phyloP scores from a whole-genome alignment of 2,113 vertebrate genomes.

The Orientallactaga bullata region DNA sequence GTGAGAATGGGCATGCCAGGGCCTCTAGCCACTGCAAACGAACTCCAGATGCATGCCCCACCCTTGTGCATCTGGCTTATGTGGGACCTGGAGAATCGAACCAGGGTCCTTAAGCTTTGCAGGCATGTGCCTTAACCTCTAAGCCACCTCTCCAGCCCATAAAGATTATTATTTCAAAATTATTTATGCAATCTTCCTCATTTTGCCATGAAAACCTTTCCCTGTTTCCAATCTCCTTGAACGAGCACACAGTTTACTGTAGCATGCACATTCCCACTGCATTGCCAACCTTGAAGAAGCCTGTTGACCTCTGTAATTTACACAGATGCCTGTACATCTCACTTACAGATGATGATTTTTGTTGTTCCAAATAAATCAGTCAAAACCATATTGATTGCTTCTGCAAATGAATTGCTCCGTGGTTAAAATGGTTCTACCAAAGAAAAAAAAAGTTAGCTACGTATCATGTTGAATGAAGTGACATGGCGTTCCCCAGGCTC shows the following conservation, averaged over 20 bases:
- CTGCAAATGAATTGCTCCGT: not conserved
- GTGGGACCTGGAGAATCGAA: too few relatives aligned
- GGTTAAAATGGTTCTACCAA: not conserved
- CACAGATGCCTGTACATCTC: not conserved
- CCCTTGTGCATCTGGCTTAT: too few relatives aligned
- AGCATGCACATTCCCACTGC: not conserved
- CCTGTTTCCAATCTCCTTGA: not conserved
- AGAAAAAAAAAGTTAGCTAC: not conserved
- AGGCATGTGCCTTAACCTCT: too few relatives aligned
- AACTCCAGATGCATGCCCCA: too few relatives aligned
- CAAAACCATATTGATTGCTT: not conserved
- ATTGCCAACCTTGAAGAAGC: not conserved
- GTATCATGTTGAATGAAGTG: too few relatives aligned
- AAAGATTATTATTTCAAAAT: not conserved
- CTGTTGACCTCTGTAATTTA: not conserved
- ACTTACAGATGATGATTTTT: not conserved
- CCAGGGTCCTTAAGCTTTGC: too few relatives aligned
- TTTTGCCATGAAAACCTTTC: not conserved
- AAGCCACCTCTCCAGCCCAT: too few relatives aligned
- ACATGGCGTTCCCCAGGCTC: not conserved
- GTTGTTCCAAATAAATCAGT: not conserved
- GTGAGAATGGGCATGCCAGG: too few relatives aligned
- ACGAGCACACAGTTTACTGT: not conserved
- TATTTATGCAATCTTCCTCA: not conserved
- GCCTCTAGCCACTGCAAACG: too few relatives aligned